phyloP scores from a whole-genome alignment of 2,113 vertebrate genomes.

The Todiramphus chloris region DNA sequence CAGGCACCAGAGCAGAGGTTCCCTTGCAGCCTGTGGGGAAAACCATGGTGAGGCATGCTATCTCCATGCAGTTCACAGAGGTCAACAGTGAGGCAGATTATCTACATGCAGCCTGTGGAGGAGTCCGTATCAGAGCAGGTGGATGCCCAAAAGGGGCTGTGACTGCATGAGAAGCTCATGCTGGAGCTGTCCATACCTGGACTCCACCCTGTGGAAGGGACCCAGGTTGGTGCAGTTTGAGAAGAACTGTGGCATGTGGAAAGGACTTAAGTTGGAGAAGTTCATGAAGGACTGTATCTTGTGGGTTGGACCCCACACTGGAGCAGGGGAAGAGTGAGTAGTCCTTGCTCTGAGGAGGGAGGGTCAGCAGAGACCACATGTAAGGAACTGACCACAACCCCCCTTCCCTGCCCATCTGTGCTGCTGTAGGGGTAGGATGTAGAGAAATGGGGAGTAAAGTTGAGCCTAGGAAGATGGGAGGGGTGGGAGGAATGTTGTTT shows the following conservation, averaged over 20 bases:
- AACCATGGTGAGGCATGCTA: no score
- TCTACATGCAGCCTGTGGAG: background rate
- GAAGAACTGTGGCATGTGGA: no score
- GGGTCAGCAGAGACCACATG: background rate
- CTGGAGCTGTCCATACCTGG: background rate
- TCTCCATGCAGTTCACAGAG: background rate
- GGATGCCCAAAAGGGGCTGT: background rate
- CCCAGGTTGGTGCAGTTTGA: background rate
- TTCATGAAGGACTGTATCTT: background rate
- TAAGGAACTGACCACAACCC: background rate
- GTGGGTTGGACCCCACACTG: background rate
- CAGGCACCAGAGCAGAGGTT: background rate
- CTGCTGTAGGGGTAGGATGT: background rate
- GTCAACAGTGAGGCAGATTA: background rate
- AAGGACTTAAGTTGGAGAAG: background rate
- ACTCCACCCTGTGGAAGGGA: background rate
- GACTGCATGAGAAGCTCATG: background rate
- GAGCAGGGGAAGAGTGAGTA: background rate
- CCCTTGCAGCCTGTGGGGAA: background rate
- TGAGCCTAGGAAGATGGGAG: background rate
- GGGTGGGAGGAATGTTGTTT: background rate
- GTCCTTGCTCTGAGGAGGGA: background rate
- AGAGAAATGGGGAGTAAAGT: no score
- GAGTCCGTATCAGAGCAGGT: background rate
- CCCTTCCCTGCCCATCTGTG: no score